Evolutionary conservation across 2,797 vertebrate genomes (phyloP).

Genomic region (Botia almorhae): DNA sequence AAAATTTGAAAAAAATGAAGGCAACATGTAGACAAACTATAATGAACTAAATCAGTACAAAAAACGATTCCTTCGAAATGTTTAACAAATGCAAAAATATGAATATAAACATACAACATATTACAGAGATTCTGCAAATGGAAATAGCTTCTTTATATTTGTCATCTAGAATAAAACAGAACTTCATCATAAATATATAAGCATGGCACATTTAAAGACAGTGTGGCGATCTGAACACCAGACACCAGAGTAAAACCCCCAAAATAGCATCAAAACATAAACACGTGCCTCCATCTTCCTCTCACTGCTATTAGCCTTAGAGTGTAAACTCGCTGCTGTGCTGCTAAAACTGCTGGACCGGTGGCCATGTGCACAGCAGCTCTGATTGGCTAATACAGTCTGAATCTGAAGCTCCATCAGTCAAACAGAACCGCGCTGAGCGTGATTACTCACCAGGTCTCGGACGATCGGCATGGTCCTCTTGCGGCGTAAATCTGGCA

Average conservation of each 20-base stretch:
- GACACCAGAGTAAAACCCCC: constrained; percentile 35
- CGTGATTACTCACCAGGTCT: constrained; percentile 90
- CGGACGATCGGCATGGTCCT: constrained; percentile 95
- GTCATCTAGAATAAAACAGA: constrained; percentile 10
- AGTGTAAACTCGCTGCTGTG: neutral
- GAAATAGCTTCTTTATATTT: neutral
- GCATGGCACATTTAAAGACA: constrained; percentile 18
- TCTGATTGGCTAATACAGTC: constrained; percentile 61
- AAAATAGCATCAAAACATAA: constrained; percentile 49
- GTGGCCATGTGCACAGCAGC: constrained; percentile 59
- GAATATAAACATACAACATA: constrained; percentile 15
- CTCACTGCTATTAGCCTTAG: too few relatives aligned
- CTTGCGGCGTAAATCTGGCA: constrained; percentile 97
- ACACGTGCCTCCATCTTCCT: constrained; percentile 14
- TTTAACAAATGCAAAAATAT: constrained; percentile 30
- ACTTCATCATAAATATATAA: constrained; percentile 6
- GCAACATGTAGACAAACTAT: constrained; percentile 51
- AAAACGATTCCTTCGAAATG: constrained; percentile 3
- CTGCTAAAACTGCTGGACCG: constrained; percentile 44
- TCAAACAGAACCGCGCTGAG: constrained; percentile 73
- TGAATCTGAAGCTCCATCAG: constrained; percentile 47
- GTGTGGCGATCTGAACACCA: neutral
- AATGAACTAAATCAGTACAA: constrained; percentile 2
- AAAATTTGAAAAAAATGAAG: constrained; percentile 49
- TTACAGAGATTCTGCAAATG: neutral